Conservation (phyloP, 2,797 vertebrate species). For the Thripadectes ignobilis region DNA sequence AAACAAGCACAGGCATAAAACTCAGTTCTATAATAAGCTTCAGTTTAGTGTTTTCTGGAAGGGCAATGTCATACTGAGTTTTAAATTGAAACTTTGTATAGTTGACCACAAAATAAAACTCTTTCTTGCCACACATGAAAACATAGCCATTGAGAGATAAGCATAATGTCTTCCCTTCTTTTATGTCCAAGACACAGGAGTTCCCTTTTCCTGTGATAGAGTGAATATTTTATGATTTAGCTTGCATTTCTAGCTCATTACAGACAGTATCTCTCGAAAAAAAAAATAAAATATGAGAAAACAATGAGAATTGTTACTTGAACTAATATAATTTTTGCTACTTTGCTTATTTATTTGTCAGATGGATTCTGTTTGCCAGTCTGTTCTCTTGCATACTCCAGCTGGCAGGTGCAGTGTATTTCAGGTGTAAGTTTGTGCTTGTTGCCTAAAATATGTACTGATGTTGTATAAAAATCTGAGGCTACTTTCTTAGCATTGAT, state of each 20-base stretch:
- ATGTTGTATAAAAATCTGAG: neutral
- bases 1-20: neutral
- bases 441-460: neutral
- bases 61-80: neutral
- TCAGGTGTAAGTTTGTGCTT: neutral
- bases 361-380: neutral
- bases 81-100: neutral
- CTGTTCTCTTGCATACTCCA: slow-evolving; percentile 1
- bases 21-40: neutral
- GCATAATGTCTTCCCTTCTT: neutral
- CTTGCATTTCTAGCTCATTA: neutral
- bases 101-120: neutral
- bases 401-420: neutral
- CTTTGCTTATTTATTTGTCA: slow-evolving; percentile 24
- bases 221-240: neutral
- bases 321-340: slow-evolving; percentile 36
- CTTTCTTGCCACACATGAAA: neutral
- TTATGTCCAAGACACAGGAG: neutral
- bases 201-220: neutral
- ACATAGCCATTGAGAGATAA: neutral
- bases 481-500: neutral
- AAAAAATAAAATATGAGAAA: neutral
- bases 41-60: neutral
- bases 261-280: neutral
- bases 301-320: slow-evolving; percentile 18